Base-by-base conservation (phyloP, 2,797 vertebrate species). In the Periparus ater region DNA sequence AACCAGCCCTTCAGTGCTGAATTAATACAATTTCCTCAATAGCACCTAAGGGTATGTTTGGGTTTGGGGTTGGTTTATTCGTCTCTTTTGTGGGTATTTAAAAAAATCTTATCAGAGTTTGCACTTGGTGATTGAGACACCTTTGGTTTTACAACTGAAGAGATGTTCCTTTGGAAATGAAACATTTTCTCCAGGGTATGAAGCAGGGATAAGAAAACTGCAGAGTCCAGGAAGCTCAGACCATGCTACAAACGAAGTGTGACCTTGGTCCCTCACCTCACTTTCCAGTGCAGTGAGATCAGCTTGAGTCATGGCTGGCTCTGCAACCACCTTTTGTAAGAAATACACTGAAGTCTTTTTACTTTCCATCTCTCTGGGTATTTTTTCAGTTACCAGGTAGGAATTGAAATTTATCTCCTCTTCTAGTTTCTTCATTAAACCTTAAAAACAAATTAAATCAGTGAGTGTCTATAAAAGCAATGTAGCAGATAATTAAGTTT, bases 391-490 rank as follows among this genome's bases (percentile, higher is more conserved):
- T 73, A 98, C 98, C 97, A 99, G 98, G 91, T 99, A 99, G 38
- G 98, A 98, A 97, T 99, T 99, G 97, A 99, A 99, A 97, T 99
- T 99, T 73, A 99, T 98, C 97, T 99, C 99, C 95, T 99, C 99
- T 94, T 99, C 99, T 25, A 99, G 98, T 94, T 99, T 98, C 97
- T 99, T 99, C 98, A 99, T 98, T 96, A 99, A 97, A 94, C 98
- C 99, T 99, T 94, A 77, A 95, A 94, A 94, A 76, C 74, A 95
- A 96, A 94, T 57, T 91, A 94, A 95, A 91, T 85, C 77, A 92
- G 57, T 61, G 27, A 62, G 67, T 80, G 87, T 73, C 57, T 89
- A 90, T 57, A 87, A 90, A 91, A 95, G 71, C 36, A 91, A 89
- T 15, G 54, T n/a, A 91, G 58, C 25, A 4, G 54, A 90, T 86